These are phyloP conservation scores for Eupithecia insigniata DNA, from an alignment of 2,888 invertebrate genomes.

Conservation along the genomic window DNA sequence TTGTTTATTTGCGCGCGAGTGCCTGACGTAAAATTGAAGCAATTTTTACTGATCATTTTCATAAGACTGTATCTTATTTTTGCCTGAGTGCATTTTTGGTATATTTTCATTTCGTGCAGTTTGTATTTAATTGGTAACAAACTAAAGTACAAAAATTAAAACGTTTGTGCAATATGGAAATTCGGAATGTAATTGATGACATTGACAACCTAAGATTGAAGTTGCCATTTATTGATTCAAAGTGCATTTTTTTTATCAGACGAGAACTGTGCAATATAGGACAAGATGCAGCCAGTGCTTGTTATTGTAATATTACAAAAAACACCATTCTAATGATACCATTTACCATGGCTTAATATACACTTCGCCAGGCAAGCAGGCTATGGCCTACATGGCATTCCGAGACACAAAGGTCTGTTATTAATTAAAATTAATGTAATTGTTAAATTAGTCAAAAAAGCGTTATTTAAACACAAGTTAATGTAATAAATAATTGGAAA, in stretches of 20 bases:
- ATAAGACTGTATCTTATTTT: constrained; percentile 30
- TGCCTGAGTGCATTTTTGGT: constrained; percentile 19
- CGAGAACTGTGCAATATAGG: constrained; percentile 17
- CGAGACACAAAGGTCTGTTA: too few relatives aligned
- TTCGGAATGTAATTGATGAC: neutral
- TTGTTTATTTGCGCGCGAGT: constrained; percentile 18
- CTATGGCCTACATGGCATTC: too few relatives aligned
- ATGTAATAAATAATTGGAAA: too few relatives aligned
- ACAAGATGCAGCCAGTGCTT: neutral
- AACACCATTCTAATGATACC: neutral
- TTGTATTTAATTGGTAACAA: neutral
- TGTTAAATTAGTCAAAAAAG: too few relatives aligned
- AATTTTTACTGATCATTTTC: constrained; percentile 33
- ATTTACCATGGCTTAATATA: too few relatives aligned
- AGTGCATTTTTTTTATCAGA: constrained; percentile 45
- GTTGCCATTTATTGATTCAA: constrained; percentile 46
- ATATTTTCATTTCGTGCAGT: constrained; percentile 1
- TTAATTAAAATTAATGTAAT: too few relatives aligned
- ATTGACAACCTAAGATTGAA: constrained; percentile 10
- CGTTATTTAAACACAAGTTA: too few relatives aligned
- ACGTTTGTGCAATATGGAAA: neutral
- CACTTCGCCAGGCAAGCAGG: too few relatives aligned
- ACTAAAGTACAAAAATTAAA: neutral
- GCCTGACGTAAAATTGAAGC: constrained; percentile 32
- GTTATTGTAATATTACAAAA: neutral